Base-by-base conservation (phyloP, 2,113 vertebrate genomes). In the Nesoenas mayeri region DNA sequence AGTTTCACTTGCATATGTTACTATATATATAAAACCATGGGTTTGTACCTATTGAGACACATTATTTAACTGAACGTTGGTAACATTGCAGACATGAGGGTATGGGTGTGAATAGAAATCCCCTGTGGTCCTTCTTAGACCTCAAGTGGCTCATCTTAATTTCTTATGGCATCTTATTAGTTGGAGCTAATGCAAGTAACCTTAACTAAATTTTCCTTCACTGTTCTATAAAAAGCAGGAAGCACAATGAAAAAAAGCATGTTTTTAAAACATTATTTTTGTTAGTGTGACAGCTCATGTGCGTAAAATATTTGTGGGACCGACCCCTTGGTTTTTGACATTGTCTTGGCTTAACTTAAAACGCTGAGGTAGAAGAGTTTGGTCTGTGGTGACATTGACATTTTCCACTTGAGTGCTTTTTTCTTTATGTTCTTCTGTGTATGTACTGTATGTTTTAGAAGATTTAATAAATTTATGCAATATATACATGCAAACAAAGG, bases 141-240 rank as follows among this genome's bases (percentile, higher is more conserved):
- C 95, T 95, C 93, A 94, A 95, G 88, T 91, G 70, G 77, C 86
- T 96, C 77, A 22, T 96, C 90, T 88, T 96, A 93, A 97, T 97
- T 96, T 93, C 93, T 96, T 94, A 92, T 93, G 93, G 93, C 95
- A 96, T 93, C 85, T 92, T 95, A 92, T 91, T 95, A 95, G 94
- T 80, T 95, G 94, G 81, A 96, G 77, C 81, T 89, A 95, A 96
- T 91, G 82, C 88, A 91, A 93, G 89, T 94, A 96, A 93, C 93
- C 67, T 85, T 91, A 94, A 91, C 74, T 79, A 78, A 61, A 96
- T 92, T 95, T 87, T 88, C 28, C 58, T 74, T 89, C 56, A 10
- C 77, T 82, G 42, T 73, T 85, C 84, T 44, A 56, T 84, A 83
- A 94, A 92, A 96, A 93, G 26, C 82, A 94, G 66, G 40, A 79